phyloP scores from a whole-genome alignment of 1,140 invertebrate species.

The Nixonia krombeini region DNA sequence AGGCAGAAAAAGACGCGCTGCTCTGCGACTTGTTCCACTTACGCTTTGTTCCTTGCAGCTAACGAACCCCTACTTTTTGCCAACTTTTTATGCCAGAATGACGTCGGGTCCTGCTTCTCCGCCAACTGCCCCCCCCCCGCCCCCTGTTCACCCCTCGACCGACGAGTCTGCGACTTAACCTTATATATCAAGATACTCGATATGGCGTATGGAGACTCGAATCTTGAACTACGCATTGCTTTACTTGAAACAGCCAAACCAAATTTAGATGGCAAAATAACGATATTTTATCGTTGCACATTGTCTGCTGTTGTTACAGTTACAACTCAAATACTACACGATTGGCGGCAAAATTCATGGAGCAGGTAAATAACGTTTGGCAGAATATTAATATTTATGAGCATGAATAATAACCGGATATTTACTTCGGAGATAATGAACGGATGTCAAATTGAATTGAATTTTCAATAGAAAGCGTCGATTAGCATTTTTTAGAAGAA shows the following conservation, averaged over 20 bases:
- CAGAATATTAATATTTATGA: too few species aligned
- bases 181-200: slow-evolving; percentile 32
- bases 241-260: slow-evolving; percentile 7
- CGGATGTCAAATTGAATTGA: too few species aligned
- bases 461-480: too few species aligned
- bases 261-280: slow-evolving; percentile 11
- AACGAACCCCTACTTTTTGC: background rate
- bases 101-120: background rate
- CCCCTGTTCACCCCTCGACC: background rate
- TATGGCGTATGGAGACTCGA: slow-evolving; percentile 25
- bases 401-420: too few species aligned
- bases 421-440: too few species aligned
- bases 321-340: too few species aligned
- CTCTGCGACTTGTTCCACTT: background rate
- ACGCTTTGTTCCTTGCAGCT: background rate
- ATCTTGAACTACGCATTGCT: background rate
- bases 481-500: too few species aligned
- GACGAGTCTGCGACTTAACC: slow-evolving; percentile 21
- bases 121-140: background rate
- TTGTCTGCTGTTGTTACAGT: too few species aligned
- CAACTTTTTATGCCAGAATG: background rate
- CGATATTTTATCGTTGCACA: slow-evolving; percentile 10
- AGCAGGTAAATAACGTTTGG: too few species aligned
- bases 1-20: background rate
- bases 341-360: too few species aligned